Evolutionary conservation across 2,888 invertebrate genomes (phyloP).

Genomic region (Ennomos fuscantarius): DNA sequence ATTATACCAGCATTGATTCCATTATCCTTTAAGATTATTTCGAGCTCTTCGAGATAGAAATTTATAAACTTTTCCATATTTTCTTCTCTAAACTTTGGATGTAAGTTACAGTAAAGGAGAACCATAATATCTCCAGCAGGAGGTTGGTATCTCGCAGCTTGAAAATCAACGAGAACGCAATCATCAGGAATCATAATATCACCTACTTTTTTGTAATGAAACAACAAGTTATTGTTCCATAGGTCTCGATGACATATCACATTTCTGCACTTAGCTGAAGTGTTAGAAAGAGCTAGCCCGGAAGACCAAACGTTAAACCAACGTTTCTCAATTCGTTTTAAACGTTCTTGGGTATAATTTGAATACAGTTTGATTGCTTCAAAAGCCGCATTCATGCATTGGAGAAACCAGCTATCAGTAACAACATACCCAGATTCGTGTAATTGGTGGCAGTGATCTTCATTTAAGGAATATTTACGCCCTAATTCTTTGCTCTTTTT

Average conservation of each 20-base stretch:
- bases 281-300: constrained; percentile 56
- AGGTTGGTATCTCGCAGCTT: constrained; percentile 87
- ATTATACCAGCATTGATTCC: constrained; percentile 71
- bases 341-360: constrained; percentile 52
- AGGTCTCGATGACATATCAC: constrained; percentile 87
- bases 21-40: constrained; percentile 64
- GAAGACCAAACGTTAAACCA: constrained; percentile 65
- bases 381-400: constrained; percentile 69
- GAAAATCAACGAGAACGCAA: constrained; percentile 89
- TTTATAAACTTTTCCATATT: constrained; percentile 78
- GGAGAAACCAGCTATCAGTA: constrained; percentile 62
- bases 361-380: constrained; percentile 64
- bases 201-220: constrained; percentile 63
- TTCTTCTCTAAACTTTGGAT: constrained; percentile 74
- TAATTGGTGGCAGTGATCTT: constrained; percentile 57
- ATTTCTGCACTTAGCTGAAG: constrained; percentile 67
- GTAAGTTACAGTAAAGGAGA: constrained; percentile 82
- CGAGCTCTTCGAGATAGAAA: constrained; percentile 83
- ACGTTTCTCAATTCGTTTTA: constrained; percentile 52
- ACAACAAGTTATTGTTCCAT: constrained; percentile 88
- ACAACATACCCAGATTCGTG: constrained; percentile 60
- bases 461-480: constrained; percentile 54
- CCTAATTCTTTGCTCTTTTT: constrained; percentile 58
- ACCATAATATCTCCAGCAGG: constrained; percentile 87
- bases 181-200: constrained; percentile 67